Base-by-base conservation (phyloP, 2,113 vertebrate species). In the Muntiacus reevesi region DNA sequence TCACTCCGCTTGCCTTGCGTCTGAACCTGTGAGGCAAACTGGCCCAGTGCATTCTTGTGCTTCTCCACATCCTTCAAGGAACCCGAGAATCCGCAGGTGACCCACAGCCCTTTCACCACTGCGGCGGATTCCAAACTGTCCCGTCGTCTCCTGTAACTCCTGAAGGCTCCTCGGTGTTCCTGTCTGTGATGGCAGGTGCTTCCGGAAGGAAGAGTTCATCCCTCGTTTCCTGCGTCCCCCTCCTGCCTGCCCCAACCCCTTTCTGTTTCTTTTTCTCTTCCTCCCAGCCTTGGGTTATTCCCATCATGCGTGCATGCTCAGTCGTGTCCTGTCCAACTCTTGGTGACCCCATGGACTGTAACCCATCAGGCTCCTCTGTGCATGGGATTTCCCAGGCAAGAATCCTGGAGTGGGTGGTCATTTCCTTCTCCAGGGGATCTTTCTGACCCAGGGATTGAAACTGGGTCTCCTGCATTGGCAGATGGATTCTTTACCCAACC, bases 1-100 rank as follows among this genome's bases (percentile, higher is more conserved):
- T 96, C 89, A 79, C 71, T 95, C 62, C 52, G 67, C 84, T 93
- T 93, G 91, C 87, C 86, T 30, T 96, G 59, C 45, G 76, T 90
- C 90, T 50, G 36, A 97, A 93, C 98, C 97, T 92, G 50, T n/a
- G 95, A 97, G 87, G 95, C 97, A 97, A 91, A 95, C 30, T 23
- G 95, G 92, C 85, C 12, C 8, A 1, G 33, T 30, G 0, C 60
- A 62, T 84, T 25, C 71, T 7, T 76, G 16, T 55, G 94, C 21
- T 60, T 74, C 27, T 74, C 79, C 88, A 96, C 95, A 33, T 86
- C 97, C 92, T 36, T 97, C 93, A 47, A 79, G 94, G 76, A 98
- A 64, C 79, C 54, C 54, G 7, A 47, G 89, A 94, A 94, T 55
- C 95, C 83, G 36, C 91, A 94, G 82, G 82, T 76, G 87, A 93